Base-by-base conservation (phyloP, 2,888 invertebrate species). In the Lobophora halterata region DNA sequence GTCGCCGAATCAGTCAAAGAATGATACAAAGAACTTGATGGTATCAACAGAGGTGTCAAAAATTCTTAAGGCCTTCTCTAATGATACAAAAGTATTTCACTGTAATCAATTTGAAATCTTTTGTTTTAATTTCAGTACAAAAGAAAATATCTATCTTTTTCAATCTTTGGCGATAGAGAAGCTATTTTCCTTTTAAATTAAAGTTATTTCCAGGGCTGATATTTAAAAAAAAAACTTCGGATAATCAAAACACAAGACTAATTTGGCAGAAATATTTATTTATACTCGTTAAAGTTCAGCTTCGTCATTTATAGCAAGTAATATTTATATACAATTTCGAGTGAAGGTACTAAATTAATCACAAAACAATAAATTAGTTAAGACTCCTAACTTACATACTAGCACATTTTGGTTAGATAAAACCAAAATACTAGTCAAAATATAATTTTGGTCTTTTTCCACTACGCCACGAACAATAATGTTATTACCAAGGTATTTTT, bases 261-360 rank as follows among this genome's bases (percentile, higher is more conserved):
- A 86, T 87, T 87, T 87, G 87, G 87, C 87, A 86, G 86, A 87
- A 83, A 83, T 85, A 82, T 86, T 86, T 85, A 85, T 83, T 86
- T 75, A 79, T 85, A 86, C 79, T 80, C 74, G 77, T 79, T 79
- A 79, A 83, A 79, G 68, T 78, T 79, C 80, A 86, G 83, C 83
- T 71, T 75, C 71, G 67, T 79, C 77, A 74, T 78, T 75, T 74
- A 78, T 79, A 83, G 85, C 81, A 77, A 70, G 70, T 79, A 72
- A 75, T 70, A 54, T 71, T 59, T 85, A 86, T 86, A 75, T 86
- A 86, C 86, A 87, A 74, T 70, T 72, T 76, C 67, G 66, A 79
- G 72, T 76, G 72, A 82, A 79, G 77, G 76, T 81, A 78, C 74
- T 60, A 77, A 79, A 78, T 71, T 71, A 79, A 80, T 81, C 77